These are phyloP conservation scores for western clawed frog (Xenopus tropicalis) DNA, from an alignment of 2,113 vertebrate species.

Conservation along the genomic window UCB_Xtro_10.0 CM004447.2:98460001-98460500, in stretches of 20 bases:
- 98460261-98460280: neutral
- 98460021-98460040: too few species aligned
- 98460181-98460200: too few species aligned
- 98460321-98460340: neutral
- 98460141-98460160: too few species aligned
- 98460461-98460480: neutral
- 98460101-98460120: too few species aligned
- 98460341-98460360: slow-evolving; percentile 1
- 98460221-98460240: neutral
- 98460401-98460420: slow-evolving; percentile 3
- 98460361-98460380: neutral
- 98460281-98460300: neutral
- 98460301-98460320: neutral
- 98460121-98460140: too few species aligned
- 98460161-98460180: too few species aligned
- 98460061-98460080: too few species aligned
- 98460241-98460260: neutral
- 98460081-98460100: too few species aligned
- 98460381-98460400: slow-evolving; percentile 2
- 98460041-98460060: too few species aligned
- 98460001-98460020: too few species aligned
- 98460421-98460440: neutral
- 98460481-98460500: neutral
- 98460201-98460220: too few species aligned
- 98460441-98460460: slow-evolving; percentile 1